Evolutionary conservation across 2,888 invertebrate species (phyloP).

Genomic region (Arenicola marina): DNA sequence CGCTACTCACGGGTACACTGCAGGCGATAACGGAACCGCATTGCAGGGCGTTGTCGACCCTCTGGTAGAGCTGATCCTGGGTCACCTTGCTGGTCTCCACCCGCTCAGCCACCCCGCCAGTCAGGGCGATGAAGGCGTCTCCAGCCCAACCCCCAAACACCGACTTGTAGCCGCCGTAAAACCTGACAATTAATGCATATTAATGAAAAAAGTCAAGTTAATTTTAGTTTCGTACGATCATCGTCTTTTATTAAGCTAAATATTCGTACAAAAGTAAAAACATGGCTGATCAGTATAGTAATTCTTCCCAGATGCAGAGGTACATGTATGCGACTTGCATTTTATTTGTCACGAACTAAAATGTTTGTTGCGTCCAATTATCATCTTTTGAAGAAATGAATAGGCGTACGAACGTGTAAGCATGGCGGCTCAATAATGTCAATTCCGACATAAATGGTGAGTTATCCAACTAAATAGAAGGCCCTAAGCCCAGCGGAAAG

Average conservation of each 20-base stretch:
- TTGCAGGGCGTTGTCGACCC: background rate
- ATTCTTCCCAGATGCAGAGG: too few species aligned
- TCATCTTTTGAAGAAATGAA: too few species aligned
- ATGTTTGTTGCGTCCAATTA: too few species aligned
- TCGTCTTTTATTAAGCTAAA: background rate
- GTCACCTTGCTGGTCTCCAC: background rate
- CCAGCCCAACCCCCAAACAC: conserved; percentile 69
- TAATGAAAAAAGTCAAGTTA: background rate
- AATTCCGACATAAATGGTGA: too few species aligned
- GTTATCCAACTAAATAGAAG: too few species aligned
- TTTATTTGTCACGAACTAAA: too few species aligned
- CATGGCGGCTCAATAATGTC: too few species aligned
- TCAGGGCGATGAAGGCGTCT: conserved; percentile 74
- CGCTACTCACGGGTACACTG: background rate
- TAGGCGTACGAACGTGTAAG: too few species aligned
- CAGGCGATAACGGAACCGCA: background rate
- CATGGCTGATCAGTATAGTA: background rate
- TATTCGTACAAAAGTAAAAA: background rate
- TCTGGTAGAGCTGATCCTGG: background rate
- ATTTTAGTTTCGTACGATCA: background rate
- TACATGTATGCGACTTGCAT: too few species aligned
- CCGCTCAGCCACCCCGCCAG: conserved; percentile 66
- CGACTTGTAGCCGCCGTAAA: conserved; percentile 73
- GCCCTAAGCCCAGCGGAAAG: too few species aligned
- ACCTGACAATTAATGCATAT: conserved; percentile 39